Base-by-base conservation (phyloP, 2,888 invertebrate species). In the Toxonevra muliebris region DNA sequence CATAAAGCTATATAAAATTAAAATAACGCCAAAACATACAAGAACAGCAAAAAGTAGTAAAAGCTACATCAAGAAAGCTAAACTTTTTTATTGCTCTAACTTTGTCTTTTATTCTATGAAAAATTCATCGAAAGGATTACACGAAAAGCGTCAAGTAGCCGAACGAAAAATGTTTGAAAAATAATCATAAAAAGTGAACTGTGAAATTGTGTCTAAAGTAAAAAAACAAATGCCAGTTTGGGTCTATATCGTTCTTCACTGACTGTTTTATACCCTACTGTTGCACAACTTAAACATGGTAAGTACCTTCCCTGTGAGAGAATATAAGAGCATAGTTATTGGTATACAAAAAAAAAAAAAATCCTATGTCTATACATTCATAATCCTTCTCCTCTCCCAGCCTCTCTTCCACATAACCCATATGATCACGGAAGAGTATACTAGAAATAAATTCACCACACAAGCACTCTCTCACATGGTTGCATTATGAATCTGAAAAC, bases 101-200 rank as follows among this genome's bases (percentile, higher is more conserved):
- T 60, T 60, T 60, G 60, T 60, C 60, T n/a, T 60, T 60, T 48
- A 17, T n/a, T 10, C 19, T 19, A 19, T 20, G 58, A 59, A 59
- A 43, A 59, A 59, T 59, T 59, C 58, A 41, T 17, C 54, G 54
- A 54, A 54, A 54, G 54, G 54, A 54, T 54, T 54, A 54, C 54
- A 30, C 7, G n/a, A 54, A 54, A 54, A 48, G 48, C 48, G 48
- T 15, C 48, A 48, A 48, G 15, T 48, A 15, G 11, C 48, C 48
- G 30, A 30, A 48, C 48, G 48, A 48, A 13, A 15, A 48, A 48
- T 13, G n/a, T 13, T 15, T 15, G 5, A 5, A n/a, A 13, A 13
- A 48, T 15, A 15, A 15, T 15, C 48, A 48, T n/a, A 48, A 13
- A n/a, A 8, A 11, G 48, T 15, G 15, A 48, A 13, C 5, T 10